Evolutionary conservation across 2,113 vertebrate genomes (phyloP), one percentile per base, ranked within the genome.

Genomic region (Notarius quadriscutis): DNA sequence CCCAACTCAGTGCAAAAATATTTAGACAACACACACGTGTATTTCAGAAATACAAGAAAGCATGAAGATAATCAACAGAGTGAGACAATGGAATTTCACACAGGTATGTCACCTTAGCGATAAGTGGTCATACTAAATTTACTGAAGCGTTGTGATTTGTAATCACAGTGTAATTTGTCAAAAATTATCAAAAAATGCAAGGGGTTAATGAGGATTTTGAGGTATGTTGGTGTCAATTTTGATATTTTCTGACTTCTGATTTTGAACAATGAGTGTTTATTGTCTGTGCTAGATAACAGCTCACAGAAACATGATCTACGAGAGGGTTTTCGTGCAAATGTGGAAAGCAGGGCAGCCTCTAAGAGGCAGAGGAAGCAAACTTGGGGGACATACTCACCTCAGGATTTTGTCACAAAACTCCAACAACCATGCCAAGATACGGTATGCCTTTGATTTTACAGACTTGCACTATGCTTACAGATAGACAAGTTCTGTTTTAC

Each of bases 41-140:
- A 20, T 74, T 84, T 83, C 53, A 84, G 50, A 65, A 48, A 65
- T 34, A 48, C 27, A 50, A 60, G 30, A 48, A 27, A 60, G 51
- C 65, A 81, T 51, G 81, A 86, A n/a, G 67, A 81, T 50, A 12
- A 57, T 60, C 41, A 65, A 48, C 60, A 51, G n/a, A 77, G 7
- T 2, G 58, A 71, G 20, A 82, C 74, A 25, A 30, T 60, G 55
- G 14, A 22, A 63, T 88, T 53, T 30, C 89, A 78, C 57, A 3
- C 84, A 94, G 92, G 94, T 94, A 88, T 14, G 81, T 7, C 55
- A 50, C 2, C 10, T 41, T 79, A 74, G 1, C n/a, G 12, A 11
- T 77, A 48, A 50, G 50, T 80, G 57, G 5, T 34, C 58, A 81
- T 81, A 6, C 14, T 62, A 11, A 10, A 81, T 81, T 9, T 41